Evolutionary conservation across 2,797 vertebrate genomes (phyloP).

Genomic region (Myotis findleyi): DNA sequence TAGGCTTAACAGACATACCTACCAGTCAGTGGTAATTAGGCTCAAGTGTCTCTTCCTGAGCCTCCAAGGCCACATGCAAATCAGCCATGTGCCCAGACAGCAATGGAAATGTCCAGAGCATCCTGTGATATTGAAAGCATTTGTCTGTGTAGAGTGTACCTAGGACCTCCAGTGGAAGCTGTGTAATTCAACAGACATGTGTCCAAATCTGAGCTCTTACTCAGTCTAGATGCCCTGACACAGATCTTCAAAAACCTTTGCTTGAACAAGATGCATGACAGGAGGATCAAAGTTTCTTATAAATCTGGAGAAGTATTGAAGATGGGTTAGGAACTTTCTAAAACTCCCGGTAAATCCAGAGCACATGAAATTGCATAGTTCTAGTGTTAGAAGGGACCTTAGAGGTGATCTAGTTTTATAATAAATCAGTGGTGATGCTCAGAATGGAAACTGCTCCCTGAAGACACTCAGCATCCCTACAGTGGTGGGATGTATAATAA

Average conservation of each 20-base stretch:
- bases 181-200: background rate
- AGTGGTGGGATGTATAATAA: background rate
- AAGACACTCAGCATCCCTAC: background rate
- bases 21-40: background rate
- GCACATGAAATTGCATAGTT: slow-evolving; percentile 35
- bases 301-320: slow-evolving; percentile 10
- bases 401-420: slow-evolving; percentile 39
- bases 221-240: background rate
- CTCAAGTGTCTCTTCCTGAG: background rate
- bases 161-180: background rate
- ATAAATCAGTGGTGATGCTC: background rate
- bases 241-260: slow-evolving; percentile 31
- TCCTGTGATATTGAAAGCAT: background rate
- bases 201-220: background rate
- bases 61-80: background rate
- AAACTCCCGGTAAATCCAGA: slow-evolving; percentile 26
- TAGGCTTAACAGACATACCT: background rate
- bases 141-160: background rate
- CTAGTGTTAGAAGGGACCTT: slow-evolving; percentile 3
- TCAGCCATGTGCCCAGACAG: background rate
- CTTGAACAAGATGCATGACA: background rate
- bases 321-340: slow-evolving; percentile 29
- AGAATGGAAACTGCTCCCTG: slow-evolving; percentile 20
- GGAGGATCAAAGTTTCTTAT: background rate
- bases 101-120: background rate